Percentiles rank a stretch among this genome's conserved stretches.
phyloP scores from a whole-genome alignment of 2,113 vertebrate genomes.

The Bungarus multicinctus region DNA sequence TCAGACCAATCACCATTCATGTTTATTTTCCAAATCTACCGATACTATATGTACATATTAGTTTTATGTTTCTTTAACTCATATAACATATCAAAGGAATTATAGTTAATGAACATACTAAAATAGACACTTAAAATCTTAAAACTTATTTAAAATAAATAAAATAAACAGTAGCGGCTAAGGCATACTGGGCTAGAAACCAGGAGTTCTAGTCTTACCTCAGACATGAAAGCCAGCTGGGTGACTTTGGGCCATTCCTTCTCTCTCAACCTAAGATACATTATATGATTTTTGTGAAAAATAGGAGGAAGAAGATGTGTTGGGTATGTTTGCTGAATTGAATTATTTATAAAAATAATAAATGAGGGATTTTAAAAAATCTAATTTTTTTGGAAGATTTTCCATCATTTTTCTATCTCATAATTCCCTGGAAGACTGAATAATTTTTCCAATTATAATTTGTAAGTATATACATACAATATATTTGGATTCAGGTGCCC shows the following conservation, averaged over 20 bases:
- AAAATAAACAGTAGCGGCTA: not conserved
- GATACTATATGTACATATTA: not conserved
- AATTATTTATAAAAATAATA: not conserved
- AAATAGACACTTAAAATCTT: not conserved
- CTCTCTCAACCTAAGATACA: not conserved
- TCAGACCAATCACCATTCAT: constrained; percentile 32
- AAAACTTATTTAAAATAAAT: not conserved
- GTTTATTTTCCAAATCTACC: not conserved
- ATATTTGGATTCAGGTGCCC: not conserved
- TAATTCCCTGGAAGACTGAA: not conserved
- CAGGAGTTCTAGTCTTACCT: not conserved
- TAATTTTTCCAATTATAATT: not conserved
- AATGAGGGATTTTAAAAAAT: not conserved
- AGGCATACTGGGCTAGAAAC: not conserved
- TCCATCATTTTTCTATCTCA: not conserved
- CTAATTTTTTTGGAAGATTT: not conserved
- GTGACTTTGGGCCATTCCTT: not conserved
- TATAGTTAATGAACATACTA: not conserved
- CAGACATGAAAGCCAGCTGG: not conserved
- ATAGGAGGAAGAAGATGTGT: not conserved
- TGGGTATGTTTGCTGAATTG: not conserved
- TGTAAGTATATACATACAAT: not conserved
- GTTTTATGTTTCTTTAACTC: not conserved
- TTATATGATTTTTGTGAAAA: not conserved
- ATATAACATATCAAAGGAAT: not conserved